Percentiles rank a stretch among this genome's conserved stretches.
Conservation (phyloP, 2,113 vertebrate genomes). For the Rousettus leschenaultii region DNA sequence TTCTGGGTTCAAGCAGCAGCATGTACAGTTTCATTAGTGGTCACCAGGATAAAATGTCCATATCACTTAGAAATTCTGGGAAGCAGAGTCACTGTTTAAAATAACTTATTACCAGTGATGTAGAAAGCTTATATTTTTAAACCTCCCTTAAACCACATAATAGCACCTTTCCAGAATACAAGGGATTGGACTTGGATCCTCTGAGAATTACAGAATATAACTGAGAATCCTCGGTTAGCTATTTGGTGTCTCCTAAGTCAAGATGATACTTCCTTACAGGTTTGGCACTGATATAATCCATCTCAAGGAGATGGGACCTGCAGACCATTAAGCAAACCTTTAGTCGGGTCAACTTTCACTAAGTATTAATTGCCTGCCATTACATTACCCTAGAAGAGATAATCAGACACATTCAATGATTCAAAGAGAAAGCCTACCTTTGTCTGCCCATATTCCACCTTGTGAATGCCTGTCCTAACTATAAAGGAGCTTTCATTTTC, state of each 20-base stretch:
- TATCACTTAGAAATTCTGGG: constrained; percentile 51
- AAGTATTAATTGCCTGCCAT: not conserved
- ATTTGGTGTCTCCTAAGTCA: not conserved
- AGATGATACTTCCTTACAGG: not conserved
- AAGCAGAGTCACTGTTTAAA: constrained; percentile 50
- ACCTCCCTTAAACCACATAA: constrained; percentile 65
- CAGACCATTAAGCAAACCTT: not conserved
- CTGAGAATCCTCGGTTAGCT: not conserved
- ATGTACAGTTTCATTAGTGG: not conserved
- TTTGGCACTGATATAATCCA: not conserved
- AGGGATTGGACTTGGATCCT: constrained; percentile 31
- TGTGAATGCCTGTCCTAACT: not conserved
- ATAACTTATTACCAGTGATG: constrained; percentile 49
- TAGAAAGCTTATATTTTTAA: constrained; percentile 66
- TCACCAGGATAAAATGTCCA: constrained; percentile 35
- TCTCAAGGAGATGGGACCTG: not conserved
- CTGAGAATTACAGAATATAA: constrained; percentile 11
- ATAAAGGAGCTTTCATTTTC: not conserved
- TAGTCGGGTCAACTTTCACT: not conserved
- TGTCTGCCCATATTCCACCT: not conserved
- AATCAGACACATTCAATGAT: not conserved
- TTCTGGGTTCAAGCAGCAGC: not conserved
- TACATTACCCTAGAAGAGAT: not conserved
- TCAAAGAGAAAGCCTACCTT: not conserved
- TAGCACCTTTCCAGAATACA: constrained; percentile 53